phyloP scores from a whole-genome alignment of 2,888 invertebrate genomes.

The Acanthoscelides obtectus region DNA sequence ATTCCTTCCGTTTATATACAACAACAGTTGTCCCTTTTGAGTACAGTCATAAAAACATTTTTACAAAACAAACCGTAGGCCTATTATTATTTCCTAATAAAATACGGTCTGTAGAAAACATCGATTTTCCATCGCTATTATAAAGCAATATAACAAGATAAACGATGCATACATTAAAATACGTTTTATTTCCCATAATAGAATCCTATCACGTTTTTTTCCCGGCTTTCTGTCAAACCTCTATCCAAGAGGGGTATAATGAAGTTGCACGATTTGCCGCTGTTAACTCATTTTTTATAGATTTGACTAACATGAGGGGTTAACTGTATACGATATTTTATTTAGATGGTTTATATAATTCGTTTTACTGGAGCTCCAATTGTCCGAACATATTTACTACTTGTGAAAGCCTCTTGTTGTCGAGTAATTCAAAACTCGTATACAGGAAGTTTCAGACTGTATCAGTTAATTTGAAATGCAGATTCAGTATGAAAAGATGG shows the following conservation, averaged over 20 bases:
- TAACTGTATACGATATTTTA: too few species aligned
- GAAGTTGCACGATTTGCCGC: neutral
- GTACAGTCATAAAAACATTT: neutral
- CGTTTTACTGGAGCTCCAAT: too few species aligned
- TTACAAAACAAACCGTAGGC: neutral
- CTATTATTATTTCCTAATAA: neutral
- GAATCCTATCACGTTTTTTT: neutral
- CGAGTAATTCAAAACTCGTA: too few species aligned
- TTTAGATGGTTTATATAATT: too few species aligned
- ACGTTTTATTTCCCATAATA: neutral
- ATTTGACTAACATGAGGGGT: too few species aligned
- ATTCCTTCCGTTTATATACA: neutral
- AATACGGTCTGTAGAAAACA: neutral
- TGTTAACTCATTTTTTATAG: neutral
- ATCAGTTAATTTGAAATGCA: too few species aligned
- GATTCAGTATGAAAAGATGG: too few species aligned
- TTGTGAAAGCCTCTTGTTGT: too few species aligned
- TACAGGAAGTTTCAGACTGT: too few species aligned
- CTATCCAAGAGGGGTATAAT: neutral
- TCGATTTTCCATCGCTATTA: neutral
- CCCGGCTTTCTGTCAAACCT: neutral
- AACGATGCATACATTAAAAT: neutral
- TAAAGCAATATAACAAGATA: neutral
- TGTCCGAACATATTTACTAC: too few species aligned
- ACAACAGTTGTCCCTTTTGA: neutral